A percentile compares a stretch with the other conserved stretches of the same genome.
These are phyloP conservation scores for Thermophis baileyi DNA, from an alignment of 2,113 vertebrate genomes.

Conservation along the genomic window DNA sequence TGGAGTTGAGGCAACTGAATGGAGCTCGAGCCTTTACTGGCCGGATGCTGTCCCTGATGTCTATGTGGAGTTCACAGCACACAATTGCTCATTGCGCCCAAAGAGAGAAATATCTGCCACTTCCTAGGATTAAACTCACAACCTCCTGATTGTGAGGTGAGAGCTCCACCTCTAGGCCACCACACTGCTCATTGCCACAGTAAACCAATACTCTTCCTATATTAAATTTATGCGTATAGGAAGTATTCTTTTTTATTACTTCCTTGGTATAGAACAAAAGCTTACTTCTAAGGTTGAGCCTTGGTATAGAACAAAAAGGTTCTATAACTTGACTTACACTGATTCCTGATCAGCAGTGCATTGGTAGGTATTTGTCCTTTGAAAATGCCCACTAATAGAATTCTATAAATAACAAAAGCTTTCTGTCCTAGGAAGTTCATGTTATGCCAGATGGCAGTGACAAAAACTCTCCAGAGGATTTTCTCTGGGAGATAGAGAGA, in stretches of 20 bases:
- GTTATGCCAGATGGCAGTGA: background rate
- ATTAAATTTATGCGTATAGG: too few species aligned
- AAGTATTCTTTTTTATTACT: background rate
- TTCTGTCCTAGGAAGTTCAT: background rate
- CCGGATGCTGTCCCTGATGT: too few species aligned
- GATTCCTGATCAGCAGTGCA: background rate
- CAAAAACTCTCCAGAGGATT: background rate
- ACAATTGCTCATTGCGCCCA: too few species aligned
- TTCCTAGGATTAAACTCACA: too few species aligned
- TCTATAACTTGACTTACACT: background rate
- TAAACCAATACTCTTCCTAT: background rate
- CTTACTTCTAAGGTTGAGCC: background rate
- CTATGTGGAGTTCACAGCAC: too few species aligned
- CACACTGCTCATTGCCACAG: background rate
- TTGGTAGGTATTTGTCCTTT: background rate
- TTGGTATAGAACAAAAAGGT: background rate
- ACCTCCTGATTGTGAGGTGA: too few species aligned
- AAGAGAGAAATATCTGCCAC: too few species aligned
- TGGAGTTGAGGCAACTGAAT: too few species aligned
- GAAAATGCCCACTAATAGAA: background rate
- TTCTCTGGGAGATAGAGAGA: background rate
- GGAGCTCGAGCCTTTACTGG: too few species aligned
- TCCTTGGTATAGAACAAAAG: too few species aligned
- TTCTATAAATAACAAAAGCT: background rate
- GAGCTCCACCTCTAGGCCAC: too few species aligned